These are phyloP conservation scores for Mormyrus lacerda DNA, from an alignment of 2,113 vertebrate genomes.

Conservation along the genomic window DNA sequence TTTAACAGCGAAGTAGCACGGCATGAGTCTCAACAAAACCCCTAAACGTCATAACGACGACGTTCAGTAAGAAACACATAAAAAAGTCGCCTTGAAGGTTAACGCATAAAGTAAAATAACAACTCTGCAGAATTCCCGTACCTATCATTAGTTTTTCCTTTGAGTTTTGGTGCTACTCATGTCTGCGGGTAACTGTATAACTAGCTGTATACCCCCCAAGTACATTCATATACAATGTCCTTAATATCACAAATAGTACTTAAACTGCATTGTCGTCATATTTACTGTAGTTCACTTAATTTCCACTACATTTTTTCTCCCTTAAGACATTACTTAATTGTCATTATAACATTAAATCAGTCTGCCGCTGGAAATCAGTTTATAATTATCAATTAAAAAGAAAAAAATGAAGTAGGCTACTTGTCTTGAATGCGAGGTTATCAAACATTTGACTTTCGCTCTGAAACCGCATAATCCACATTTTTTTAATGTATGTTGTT, in stretches of 20 bases:
- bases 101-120: background rate
- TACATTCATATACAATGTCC: background rate
- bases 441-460: background rate
- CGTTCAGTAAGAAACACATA: background rate
- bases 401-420: background rate
- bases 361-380: background rate
- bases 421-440: background rate
- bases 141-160: background rate
- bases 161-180: background rate
- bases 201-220: background rate
- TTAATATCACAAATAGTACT: background rate
- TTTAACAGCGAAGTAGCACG: background rate
- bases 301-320: background rate
- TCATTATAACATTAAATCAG: background rate
- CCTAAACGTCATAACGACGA: background rate
- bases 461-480: background rate
- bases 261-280: background rate
- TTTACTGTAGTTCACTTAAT: background rate
- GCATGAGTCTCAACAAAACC: background rate
- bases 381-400: background rate
- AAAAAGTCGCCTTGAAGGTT: background rate
- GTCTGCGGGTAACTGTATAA: background rate
- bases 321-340: background rate
- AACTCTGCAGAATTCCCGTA: background rate
- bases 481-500: background rate